These are phyloP conservation scores for Pelobates cultripes DNA, from an alignment of 2,797 vertebrate genomes.

Conservation along the genomic window DNA sequence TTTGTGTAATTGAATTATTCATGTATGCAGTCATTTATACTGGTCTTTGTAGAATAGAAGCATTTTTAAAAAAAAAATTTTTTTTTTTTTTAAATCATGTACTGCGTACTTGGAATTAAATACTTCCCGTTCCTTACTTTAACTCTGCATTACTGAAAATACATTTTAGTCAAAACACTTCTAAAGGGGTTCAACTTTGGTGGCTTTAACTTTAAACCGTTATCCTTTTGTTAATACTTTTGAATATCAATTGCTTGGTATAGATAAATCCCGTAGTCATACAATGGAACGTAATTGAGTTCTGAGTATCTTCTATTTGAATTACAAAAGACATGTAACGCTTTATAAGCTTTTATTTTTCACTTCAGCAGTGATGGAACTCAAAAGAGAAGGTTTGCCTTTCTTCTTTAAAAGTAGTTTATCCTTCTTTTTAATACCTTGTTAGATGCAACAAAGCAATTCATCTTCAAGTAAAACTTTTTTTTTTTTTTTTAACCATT, in stretches of 20 bases:
- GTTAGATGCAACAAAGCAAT: constrained; percentile 19
- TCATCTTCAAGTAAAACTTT: not conserved
- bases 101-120: too few species aligned
- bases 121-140: too few species aligned
- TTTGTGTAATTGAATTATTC: too few species aligned
- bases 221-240: not conserved
- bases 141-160: not conserved
- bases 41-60: too few species aligned
- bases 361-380: not conserved
- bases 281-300: not conserved
- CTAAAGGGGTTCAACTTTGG: not conserved
- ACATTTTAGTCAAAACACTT: not conserved
- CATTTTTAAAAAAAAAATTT: too few species aligned
- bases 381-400: not conserved
- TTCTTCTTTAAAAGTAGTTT: not conserved
- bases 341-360: not conserved
- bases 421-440: not conserved
- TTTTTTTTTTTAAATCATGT: too few species aligned
- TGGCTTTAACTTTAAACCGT: not conserved
- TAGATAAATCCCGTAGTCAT: not conserved
- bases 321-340: not conserved
- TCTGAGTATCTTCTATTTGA: not conserved
- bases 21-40: too few species aligned
- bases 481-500: too few species aligned
- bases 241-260: not conserved